Evolutionary conservation across 2,888 invertebrate genomes (phyloP).

Genomic region (Scaeva pyrastri): DNA sequence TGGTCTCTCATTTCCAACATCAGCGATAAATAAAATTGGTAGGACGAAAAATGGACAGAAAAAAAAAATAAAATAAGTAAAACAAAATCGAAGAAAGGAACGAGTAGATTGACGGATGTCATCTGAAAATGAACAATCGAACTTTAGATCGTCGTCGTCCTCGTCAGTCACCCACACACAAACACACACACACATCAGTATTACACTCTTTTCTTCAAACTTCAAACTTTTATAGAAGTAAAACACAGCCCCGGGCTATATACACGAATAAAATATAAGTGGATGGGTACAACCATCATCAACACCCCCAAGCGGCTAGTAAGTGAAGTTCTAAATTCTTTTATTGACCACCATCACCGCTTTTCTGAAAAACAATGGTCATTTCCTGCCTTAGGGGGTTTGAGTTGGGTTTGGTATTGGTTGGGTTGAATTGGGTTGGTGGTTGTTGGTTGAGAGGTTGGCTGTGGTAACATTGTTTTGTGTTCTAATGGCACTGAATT

Average conservation of each 20-base stretch:
- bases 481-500: background rate
- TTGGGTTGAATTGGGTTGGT: slow-evolving; percentile 13
- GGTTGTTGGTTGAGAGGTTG: background rate
- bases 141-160: slow-evolving; percentile 64
- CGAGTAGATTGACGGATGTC: slow-evolving; percentile 69
- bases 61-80: slow-evolving; percentile 7
- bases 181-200: background rate
- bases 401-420: too few relatives aligned
- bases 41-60: slow-evolving; percentile 16
- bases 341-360: slow-evolving; percentile 64
- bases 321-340: slow-evolving; percentile 75
- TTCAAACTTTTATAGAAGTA: background rate
- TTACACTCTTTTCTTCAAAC: background rate
- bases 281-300: background rate
- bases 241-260: slow-evolving; percentile 2
- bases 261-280: too few relatives aligned
- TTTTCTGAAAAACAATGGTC: slow-evolving; percentile 46
- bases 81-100: slow-evolving; percentile 44
- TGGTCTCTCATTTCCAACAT: slow-evolving; percentile 70
- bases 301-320: slow-evolving; percentile 20
- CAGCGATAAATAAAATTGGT: slow-evolving; percentile 71
- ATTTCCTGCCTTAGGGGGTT: slow-evolving; percentile 17
- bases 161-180: slow-evolving; percentile 43
- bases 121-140: slow-evolving; percentile 73
- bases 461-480: background rate